Conservation (phyloP, 2,113 vertebrate genomes). For the Camelus bactrianus region DNA sequence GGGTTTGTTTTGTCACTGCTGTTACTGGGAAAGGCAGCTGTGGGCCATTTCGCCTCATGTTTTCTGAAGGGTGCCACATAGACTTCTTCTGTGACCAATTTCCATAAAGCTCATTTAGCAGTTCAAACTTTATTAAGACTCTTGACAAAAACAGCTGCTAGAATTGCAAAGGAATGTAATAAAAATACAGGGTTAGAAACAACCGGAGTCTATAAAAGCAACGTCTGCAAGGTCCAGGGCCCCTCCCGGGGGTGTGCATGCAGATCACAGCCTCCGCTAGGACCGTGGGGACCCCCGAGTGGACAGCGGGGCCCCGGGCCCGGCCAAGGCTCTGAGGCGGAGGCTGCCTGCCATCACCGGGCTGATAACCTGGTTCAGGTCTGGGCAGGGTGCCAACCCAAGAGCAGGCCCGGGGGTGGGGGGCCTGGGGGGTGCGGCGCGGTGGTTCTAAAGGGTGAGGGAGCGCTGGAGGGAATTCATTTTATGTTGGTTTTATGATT, state of each 20-base stretch:
- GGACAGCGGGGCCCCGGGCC: conserved; percentile 29
- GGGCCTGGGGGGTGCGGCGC: no score
- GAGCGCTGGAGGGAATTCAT: conserved; percentile 33
- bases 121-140: conserved; percentile 81
- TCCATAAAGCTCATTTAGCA: conserved; percentile 74
- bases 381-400: background rate
- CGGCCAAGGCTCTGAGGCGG: background rate
- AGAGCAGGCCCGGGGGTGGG: background rate
- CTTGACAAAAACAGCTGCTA: conserved; percentile 78
- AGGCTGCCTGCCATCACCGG: background rate
- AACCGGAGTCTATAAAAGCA: conserved; percentile 65
- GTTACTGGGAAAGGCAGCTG: background rate
- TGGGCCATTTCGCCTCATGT: conserved; percentile 31
- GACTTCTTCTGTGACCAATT: conserved; percentile 75
- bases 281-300: background rate
- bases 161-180: conserved; percentile 79
- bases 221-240: conserved; percentile 23
- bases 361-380: background rate
- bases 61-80: conserved; percentile 17
- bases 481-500: conserved; percentile 39
- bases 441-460: background rate
- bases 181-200: conserved; percentile 63
- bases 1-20: background rate
- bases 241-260: background rate
- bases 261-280: background rate